Percentiles rank a stretch among this genome's conserved stretches.
Conservation (phyloP, 2,113 vertebrate genomes). For the Gasterosteus nipponicus region DNA sequence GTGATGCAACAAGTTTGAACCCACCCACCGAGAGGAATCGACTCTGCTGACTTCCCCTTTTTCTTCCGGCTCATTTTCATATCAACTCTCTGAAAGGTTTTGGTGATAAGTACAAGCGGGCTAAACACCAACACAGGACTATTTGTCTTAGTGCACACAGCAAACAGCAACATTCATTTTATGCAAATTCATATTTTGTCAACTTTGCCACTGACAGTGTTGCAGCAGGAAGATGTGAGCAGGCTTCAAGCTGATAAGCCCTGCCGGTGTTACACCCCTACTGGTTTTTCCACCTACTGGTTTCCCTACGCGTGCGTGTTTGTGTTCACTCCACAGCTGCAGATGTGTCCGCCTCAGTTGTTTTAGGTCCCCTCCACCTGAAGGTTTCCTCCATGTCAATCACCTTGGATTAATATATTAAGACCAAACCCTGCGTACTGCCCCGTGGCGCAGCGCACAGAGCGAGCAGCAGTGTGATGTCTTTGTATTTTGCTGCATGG, state of each 20-base stretch:
- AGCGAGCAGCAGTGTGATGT: too few species aligned
- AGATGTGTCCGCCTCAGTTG: too few species aligned
- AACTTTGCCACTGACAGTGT: not conserved
- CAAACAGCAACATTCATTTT: not conserved
- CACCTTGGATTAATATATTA: too few species aligned
- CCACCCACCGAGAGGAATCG: slow-evolving; percentile 79
- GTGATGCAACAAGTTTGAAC: slow-evolving; percentile 75
- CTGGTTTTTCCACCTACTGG: too few species aligned
- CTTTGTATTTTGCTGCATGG: too few species aligned
- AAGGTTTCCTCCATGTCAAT: too few species aligned
- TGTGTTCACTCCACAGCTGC: too few species aligned
- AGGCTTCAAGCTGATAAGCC: not conserved
- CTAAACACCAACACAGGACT: slow-evolving; percentile 50
- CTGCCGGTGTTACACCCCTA: too few species aligned
- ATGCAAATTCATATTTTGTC: not conserved
- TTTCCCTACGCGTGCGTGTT: too few species aligned
- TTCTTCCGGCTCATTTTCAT: slow-evolving; percentile 85
- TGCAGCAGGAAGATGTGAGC: not conserved
- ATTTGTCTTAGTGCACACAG: not conserved
- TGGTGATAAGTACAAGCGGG: slow-evolving; percentile 53
- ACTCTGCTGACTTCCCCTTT: slow-evolving; percentile 81
- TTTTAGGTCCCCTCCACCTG: too few species aligned
- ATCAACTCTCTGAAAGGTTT: slow-evolving; percentile 70
- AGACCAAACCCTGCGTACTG: too few species aligned
- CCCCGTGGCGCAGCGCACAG: too few species aligned